These are phyloP conservation scores for Leucopsar rothschildi DNA, from an alignment of 2,113 vertebrate species.

Conservation along the genomic window DNA sequence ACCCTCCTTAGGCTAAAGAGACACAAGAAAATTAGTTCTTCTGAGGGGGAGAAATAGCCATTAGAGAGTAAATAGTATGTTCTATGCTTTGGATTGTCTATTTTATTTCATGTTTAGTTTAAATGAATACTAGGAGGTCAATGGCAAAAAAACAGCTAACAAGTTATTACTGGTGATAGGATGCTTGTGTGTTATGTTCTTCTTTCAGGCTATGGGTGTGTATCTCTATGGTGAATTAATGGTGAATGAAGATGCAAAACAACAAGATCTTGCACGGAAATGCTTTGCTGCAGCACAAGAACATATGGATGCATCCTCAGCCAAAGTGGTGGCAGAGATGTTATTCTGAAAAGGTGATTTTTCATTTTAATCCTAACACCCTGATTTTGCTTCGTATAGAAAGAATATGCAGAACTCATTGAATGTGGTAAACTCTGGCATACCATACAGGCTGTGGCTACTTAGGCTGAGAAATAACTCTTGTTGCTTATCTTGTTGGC, in stretches of 20 bases:
- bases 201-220: conserved; percentile 90
- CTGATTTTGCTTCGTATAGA: neutral
- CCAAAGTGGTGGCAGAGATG: conserved; percentile 90
- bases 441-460: neutral
- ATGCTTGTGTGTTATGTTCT: neutral
- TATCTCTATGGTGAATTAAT: conserved; percentile 97
- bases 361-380: neutral
- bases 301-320: conserved; percentile 85
- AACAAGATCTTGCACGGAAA: conserved; percentile 84
- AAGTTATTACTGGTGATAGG: neutral
- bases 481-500: neutral
- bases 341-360: conserved; percentile 83
- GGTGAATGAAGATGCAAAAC: conserved; percentile 86
- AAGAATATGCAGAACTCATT: neutral
- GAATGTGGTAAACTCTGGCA: neutral
- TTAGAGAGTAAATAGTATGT: neutral
- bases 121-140: neutral
- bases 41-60: fast-evolving
- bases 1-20: neutral
- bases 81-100: neutral
- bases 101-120: neutral
- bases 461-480: neutral
- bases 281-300: conserved; percentile 81
- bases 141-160: neutral
- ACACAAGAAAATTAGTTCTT: neutral